Base-by-base conservation (phyloP, 2,113 vertebrate species). In the Chloropsis cyanopogon region DNA sequence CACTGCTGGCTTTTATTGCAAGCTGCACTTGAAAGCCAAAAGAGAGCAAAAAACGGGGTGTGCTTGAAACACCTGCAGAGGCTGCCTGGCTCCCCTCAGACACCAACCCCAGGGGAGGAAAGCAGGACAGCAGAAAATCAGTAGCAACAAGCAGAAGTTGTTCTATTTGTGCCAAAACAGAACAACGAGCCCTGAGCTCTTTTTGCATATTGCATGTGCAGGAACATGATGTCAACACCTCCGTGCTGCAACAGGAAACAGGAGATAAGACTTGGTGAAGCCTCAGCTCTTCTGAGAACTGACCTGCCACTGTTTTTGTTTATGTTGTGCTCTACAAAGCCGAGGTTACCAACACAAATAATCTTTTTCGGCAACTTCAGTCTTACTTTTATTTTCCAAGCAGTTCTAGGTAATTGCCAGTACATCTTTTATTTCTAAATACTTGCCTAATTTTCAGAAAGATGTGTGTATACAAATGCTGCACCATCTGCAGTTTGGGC, bases 161-260 rank as follows among this genome's bases (percentile, higher is more conserved):
- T 44, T 95, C 91, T 83, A 73, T 83, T 84, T 92, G 37, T 93
- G 82, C 83, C 86, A 92, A 76, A 73, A 85, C 21, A 24, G 66
- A 90, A 22, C 18, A 70, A 82, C 3, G 3, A 85, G 41, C 42
- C 42, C 50, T 5, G 33, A 81, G 79, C 4, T 88, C 79, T 33
- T 88, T 82, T 86, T 68, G 72, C 82, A 46, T 22, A 29, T 22
- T 75, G 88, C 95, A 93, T 71, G 80, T 96, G 95, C 88, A 86
- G 57, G 94, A 93, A 96, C 79, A 82, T 49, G 88, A 96, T 86
- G 95, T 95, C 93, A 94, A 78, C 86, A 96, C 24, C 56, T 49
- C 83, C 1, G 7, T 81, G 60, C 92, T 52, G 64, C 69, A 96
- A 97, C 68, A 96, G 96, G 96, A 97, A 97, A 60, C 87, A 88